A percentile compares a stretch with the other conserved stretches of the same genome.
These are phyloP conservation scores for Arrhopalites spinosus DNA, from an alignment of 2,888 invertebrate species.

Conservation along the genomic window DNA sequence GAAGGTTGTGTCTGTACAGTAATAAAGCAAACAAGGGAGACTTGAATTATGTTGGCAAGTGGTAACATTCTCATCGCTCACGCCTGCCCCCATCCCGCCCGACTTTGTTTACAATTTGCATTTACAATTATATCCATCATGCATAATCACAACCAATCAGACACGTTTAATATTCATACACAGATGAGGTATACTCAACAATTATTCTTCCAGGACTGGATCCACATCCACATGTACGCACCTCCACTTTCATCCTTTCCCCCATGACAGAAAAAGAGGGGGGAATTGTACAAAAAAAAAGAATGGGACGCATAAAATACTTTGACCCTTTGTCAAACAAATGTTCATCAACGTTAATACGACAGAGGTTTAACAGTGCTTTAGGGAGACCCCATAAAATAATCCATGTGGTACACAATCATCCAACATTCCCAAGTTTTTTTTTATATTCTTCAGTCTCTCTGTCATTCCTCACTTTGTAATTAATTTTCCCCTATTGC, in stretches of 20 bases:
- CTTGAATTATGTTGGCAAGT: slow-evolving; percentile 36
- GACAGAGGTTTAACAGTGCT: background rate
- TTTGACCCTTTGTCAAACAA: slow-evolving; percentile 8
- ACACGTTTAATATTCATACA: slow-evolving; percentile 34
- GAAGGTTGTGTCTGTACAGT: background rate
- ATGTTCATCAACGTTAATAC: slow-evolving; percentile 6
- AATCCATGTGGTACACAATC: too few relatives aligned
- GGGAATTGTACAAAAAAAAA: too few relatives aligned
- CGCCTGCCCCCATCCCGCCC: slow-evolving; percentile 37
- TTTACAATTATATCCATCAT: slow-evolving; percentile 23
- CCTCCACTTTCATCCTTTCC: too few relatives aligned
- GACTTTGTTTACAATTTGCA: slow-evolving; percentile 34
- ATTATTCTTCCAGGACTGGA: background rate
- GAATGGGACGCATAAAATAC: background rate
- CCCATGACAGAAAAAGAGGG: too few relatives aligned
- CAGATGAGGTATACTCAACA: slow-evolving; percentile 10
- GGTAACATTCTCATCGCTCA: slow-evolving; percentile 45
- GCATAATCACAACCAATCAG: slow-evolving; percentile 34
- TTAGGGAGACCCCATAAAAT: too few relatives aligned
- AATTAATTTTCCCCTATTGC: slow-evolving; percentile 21
- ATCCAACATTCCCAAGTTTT: too few relatives aligned
- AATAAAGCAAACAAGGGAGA: slow-evolving; percentile 24
- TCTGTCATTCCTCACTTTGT: slow-evolving; percentile 24
- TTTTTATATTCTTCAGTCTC: too few relatives aligned
- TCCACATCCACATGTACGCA: background rate